A percentile compares a stretch with the other conserved stretches of the same genome.
Conservation (phyloP, 2,888 invertebrate species). For the Apodemia duryi region DNA sequence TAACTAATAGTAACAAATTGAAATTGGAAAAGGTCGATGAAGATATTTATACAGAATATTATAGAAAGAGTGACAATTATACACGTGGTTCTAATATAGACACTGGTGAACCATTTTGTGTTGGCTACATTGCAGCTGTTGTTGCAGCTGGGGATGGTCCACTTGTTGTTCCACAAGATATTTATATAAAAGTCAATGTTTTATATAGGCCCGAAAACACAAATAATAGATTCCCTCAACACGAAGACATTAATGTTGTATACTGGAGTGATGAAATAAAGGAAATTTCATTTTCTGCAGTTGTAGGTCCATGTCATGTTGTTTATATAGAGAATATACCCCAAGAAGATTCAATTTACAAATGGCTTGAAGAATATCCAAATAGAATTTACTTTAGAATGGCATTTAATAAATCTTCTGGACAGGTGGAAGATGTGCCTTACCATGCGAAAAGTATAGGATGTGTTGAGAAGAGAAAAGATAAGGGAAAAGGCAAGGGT, state of each 20-base stretch:
- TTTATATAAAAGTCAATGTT: conserved; percentile 83
- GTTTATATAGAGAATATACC: conserved; percentile 81
- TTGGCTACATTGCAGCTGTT: conserved; percentile 84
- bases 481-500: conserved; percentile 83
- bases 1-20: conserved; percentile 39
- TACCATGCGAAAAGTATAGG: conserved; percentile 79
- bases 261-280: conserved; percentile 89
- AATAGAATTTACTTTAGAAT: conserved; percentile 86
- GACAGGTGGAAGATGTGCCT: conserved; percentile 81
- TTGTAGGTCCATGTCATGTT: conserved; percentile 85
- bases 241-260: conserved; percentile 84
- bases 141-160: conserved; percentile 73
- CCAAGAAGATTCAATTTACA: conserved; percentile 65
- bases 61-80: conserved; percentile 85
- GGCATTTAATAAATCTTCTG: conserved; percentile 79
- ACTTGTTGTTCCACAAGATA: conserved; percentile 76
- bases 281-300: conserved; percentile 78
- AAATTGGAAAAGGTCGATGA: conserved; percentile 82
- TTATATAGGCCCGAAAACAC: conserved; percentile 89
- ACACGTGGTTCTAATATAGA: conserved; percentile 85
- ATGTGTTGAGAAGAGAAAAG: conserved; percentile 80
- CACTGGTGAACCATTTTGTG: conserved; percentile 86
- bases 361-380: conserved; percentile 83
- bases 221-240: conserved; percentile 78
- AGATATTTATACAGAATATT: conserved; percentile 88